Evolutionary conservation across 2,113 vertebrate species (phyloP).

Genomic region (Hystrix brachyura): DNA sequence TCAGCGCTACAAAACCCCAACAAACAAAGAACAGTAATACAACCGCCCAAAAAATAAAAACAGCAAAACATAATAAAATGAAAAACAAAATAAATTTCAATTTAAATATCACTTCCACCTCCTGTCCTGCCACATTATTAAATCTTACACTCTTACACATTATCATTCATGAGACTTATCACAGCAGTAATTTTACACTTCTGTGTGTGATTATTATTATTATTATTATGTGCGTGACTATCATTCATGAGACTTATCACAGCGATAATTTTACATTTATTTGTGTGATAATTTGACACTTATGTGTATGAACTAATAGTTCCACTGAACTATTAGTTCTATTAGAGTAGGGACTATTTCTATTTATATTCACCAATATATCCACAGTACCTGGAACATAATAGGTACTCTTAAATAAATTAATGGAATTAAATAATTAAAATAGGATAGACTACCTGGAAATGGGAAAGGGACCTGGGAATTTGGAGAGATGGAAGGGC

Average conservation of each 20-base stretch:
- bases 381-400: neutral
- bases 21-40: neutral
- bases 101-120: neutral
- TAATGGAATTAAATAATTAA: conserved; percentile 7
- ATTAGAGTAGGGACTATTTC: neutral
- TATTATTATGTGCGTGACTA: neutral
- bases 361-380: conserved; percentile 4
- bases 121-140: neutral
- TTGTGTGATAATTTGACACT: neutral
- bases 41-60: neutral
- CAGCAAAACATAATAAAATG: neutral
- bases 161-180: neutral
- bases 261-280: conserved; percentile 47
- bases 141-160: neutral
- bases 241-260: neutral
- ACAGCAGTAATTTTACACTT: conserved; percentile 33
- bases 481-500: neutral
- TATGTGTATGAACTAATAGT: too few species aligned
- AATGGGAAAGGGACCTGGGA: neutral
- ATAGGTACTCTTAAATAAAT: conserved; percentile 40
- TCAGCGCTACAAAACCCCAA: neutral
- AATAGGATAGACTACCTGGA: neutral
- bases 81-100: neutral
- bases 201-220: neutral
- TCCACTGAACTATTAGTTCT: neutral